phyloP scores from a whole-genome alignment of 2,797 vertebrate species.

The Rhinichthys osculus region DNA sequence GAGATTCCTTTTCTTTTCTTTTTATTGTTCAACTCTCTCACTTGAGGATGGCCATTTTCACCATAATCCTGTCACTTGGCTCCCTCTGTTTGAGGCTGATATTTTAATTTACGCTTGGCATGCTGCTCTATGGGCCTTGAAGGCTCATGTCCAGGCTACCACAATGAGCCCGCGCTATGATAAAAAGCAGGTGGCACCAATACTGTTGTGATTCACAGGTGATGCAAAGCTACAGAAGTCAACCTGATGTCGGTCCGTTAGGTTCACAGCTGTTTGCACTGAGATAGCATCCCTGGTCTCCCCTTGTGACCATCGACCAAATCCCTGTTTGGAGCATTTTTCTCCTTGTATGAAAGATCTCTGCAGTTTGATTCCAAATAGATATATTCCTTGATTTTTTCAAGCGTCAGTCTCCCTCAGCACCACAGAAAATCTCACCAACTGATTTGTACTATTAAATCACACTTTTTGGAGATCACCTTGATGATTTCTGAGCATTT shows the following conservation, averaged over 20 bases:
- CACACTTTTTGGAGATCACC: slow-evolving; percentile 12
- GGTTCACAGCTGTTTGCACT: slow-evolving; percentile 58
- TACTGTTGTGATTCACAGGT: slow-evolving; percentile 56
- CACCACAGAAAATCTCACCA: slow-evolving; percentile 9
- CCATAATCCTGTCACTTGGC: slow-evolving; percentile 71
- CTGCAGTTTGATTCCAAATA: slow-evolving; percentile 27
- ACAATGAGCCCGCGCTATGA: slow-evolving; percentile 57
- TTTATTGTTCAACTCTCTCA: slow-evolving; percentile 60
- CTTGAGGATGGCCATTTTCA: slow-evolving; percentile 64
- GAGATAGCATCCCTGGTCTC: slow-evolving; percentile 52
- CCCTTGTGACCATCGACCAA: slow-evolving; percentile 32
- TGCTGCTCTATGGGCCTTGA: slow-evolving; percentile 63
- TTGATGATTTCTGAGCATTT: slow-evolving; percentile 9
- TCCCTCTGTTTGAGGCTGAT: slow-evolving; percentile 68
- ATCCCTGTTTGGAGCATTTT: slow-evolving; percentile 14
- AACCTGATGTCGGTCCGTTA: slow-evolving; percentile 42
- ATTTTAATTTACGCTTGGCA: slow-evolving; percentile 70
- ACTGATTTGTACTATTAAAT: neutral
- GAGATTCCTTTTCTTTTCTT: slow-evolving; percentile 38
- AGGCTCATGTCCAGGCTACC: slow-evolving; percentile 42
- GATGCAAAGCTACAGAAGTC: slow-evolving; percentile 55
- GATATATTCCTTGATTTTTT: slow-evolving; percentile 24
- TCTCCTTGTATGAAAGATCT: slow-evolving; percentile 11
- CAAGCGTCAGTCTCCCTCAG: neutral
- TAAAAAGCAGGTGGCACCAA: slow-evolving; percentile 30